Evolutionary conservation across 2,888 invertebrate species (phyloP).

Genomic region (Zhuqinia jingwanae): DNA sequence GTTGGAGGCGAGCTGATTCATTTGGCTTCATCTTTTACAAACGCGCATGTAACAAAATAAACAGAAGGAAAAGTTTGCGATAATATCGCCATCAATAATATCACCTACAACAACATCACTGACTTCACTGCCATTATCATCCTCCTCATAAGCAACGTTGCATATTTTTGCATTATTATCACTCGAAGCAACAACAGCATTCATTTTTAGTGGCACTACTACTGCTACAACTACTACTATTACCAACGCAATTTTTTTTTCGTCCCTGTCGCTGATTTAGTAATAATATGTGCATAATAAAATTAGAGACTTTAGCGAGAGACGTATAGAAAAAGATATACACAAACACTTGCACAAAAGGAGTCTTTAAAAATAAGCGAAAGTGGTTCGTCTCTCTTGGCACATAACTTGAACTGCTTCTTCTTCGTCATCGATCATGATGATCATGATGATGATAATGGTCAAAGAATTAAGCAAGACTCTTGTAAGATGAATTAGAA

Average conservation of each 20-base stretch:
- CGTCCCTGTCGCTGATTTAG: background rate
- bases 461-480: conserved; percentile 2
- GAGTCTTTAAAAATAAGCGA: conserved; percentile 50
- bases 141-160: too few relatives aligned
- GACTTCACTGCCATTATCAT: too few relatives aligned
- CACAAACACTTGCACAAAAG: too few relatives aligned
- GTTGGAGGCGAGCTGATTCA: too few relatives aligned
- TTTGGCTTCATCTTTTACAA: too few relatives aligned
- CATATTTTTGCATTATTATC: too few relatives aligned
- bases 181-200: too few relatives aligned
- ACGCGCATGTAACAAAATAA: too few relatives aligned
- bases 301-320: background rate
- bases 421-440: background rate
- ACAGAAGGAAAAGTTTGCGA: too few relatives aligned
- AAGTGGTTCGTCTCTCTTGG: conserved; percentile 10
- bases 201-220: background rate
- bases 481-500: background rate
- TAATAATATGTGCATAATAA: background rate
- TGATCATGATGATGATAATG: background rate
- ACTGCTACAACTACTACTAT: background rate
- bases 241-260: background rate
- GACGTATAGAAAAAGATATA: background rate
- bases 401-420: background rate
- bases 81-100: too few relatives aligned
- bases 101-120: too few relatives aligned